Evolutionary conservation across 2,888 invertebrate species (phyloP).

Genomic region (Pammene aurita): DNA sequence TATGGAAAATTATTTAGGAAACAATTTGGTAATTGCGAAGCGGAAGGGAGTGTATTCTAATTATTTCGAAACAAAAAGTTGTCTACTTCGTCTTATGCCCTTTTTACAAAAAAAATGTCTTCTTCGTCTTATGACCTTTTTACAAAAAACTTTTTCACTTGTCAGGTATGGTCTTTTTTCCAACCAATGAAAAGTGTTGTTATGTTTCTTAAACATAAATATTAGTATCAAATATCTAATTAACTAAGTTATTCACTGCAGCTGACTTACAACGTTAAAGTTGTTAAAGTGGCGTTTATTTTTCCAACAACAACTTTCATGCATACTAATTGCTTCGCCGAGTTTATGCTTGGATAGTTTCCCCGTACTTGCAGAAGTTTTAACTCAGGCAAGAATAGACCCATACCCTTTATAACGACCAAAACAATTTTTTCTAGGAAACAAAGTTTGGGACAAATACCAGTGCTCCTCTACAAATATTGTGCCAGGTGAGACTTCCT

Average conservation of each 20-base stretch:
- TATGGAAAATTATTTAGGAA: too few relatives aligned
- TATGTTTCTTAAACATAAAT: too few relatives aligned
- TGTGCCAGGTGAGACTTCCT: conserved; percentile 22
- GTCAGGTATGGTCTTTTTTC: too few relatives aligned
- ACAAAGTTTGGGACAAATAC: conserved; percentile 29
- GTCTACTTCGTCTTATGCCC: too few relatives aligned
- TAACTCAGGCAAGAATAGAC: conserved; percentile 8
- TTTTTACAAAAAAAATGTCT: too few relatives aligned
- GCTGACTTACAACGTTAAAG: conserved; percentile 4
- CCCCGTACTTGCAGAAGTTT: conserved; percentile 1
- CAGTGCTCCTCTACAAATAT: conserved; percentile 28
- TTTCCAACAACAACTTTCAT: conserved; percentile 3
- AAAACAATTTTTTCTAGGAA: conserved; percentile 14
- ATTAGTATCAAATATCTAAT: neutral
- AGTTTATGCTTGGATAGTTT: neutral
- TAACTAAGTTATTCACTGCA: neutral
- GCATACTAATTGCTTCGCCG: conserved; percentile 12
- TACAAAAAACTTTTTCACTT: too few relatives aligned
- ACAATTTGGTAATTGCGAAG: too few relatives aligned
- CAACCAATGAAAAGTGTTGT: too few relatives aligned
- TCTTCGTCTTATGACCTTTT: too few relatives aligned
- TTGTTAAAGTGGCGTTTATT: neutral
- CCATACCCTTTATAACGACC: neutral
- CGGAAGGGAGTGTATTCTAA: too few relatives aligned
- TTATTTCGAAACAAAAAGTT: too few relatives aligned